These are phyloP conservation scores for Upupa epops DNA, from an alignment of 2,113 vertebrate genomes.

Conservation along the genomic window DNA sequence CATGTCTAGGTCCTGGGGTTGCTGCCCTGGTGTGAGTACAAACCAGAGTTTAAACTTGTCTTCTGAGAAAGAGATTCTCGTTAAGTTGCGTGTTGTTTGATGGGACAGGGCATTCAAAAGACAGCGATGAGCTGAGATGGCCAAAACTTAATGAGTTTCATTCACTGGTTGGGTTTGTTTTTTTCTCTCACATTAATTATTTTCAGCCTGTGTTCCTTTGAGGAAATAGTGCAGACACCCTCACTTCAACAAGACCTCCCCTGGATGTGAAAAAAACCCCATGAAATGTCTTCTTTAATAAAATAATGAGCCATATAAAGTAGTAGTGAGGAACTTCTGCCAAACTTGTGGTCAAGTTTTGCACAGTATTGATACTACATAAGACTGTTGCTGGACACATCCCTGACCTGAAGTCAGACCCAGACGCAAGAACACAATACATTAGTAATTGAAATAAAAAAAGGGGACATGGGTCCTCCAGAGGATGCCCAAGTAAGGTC, in stretches of 20 bases:
- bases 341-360: background rate
- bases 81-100: background rate
- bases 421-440: background rate
- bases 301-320: background rate
- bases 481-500: background rate
- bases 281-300: background rate
- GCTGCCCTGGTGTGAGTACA: background rate
- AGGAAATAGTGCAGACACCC: background rate
- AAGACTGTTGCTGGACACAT: background rate
- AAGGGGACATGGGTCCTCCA: accelerated
- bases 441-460: background rate
- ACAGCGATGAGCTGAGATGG: background rate
- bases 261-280: background rate
- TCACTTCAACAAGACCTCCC: background rate
- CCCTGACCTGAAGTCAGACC: background rate
- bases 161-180: background rate
- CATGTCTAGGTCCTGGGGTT: accelerated
- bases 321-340: background rate
- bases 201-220: background rate
- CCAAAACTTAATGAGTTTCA: background rate
- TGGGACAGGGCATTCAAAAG: background rate
- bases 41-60: background rate
- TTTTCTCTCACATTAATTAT: background rate
- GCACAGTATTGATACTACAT: background rate
- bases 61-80: background rate